A percentile compares a stretch with the other conserved stretches of the same genome.
phyloP scores from a whole-genome alignment of 1,140 invertebrate species.

The Radopholus similis region DNA sequence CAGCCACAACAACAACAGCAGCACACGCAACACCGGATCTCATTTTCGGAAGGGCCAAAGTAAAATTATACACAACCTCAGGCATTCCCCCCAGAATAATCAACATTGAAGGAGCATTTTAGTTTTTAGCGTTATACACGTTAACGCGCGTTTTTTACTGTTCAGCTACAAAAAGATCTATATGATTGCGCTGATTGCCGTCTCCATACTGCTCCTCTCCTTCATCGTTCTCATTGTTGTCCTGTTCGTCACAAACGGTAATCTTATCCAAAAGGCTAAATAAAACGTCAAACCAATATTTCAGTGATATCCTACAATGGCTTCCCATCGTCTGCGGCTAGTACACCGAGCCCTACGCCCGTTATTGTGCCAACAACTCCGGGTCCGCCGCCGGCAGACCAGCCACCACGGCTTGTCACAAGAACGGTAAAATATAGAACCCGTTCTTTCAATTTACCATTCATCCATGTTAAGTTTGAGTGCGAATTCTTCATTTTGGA shows the following conservation, averaged over 20 bases:
- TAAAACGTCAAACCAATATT: no score
- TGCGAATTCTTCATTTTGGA: slow-evolving; percentile 12
- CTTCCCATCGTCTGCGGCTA: no score
- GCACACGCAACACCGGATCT: not conserved
- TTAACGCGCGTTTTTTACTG: no score
- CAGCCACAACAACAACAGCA: not conserved
- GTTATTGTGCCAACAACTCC: not conserved
- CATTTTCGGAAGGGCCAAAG: slow-evolving; percentile 9
- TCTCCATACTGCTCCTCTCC: slow-evolving; percentile 11
- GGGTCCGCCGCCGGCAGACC: not conserved
- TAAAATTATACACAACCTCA: no score
- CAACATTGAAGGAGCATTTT: no score
- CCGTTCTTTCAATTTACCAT: not conserved
- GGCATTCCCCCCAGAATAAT: no score
- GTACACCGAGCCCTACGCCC: no score
- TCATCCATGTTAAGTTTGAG: not conserved
- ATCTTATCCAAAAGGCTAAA: not conserved
- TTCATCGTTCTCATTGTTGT: slow-evolving; percentile 19
- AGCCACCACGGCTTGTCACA: slow-evolving; percentile 4
- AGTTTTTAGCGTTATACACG: no score
- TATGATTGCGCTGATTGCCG: slow-evolving; percentile 13
- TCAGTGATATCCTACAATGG: no score
- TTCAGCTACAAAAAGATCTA: slow-evolving; percentile 24
- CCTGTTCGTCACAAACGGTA: slow-evolving; percentile 11
- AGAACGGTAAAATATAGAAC: not conserved